phyloP scores from a whole-genome alignment of 2,888 invertebrate genomes.

The Dioctria linearis region DNA sequence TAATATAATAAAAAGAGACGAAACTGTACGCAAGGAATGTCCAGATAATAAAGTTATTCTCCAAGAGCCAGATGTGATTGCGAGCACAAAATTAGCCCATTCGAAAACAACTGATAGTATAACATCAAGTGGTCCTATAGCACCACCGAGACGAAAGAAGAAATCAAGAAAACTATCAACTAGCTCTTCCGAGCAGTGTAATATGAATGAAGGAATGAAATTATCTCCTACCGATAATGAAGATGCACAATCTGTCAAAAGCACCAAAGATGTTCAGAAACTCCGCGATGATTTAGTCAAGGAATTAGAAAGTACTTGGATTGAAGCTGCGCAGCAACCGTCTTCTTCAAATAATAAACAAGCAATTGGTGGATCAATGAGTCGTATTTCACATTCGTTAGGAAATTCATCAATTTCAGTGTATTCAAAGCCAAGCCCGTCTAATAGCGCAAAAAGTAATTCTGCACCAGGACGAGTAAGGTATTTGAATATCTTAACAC shows the following conservation, averaged over 20 bases:
- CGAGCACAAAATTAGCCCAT: slow-evolving; percentile 84
- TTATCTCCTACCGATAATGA: slow-evolving; percentile 65
- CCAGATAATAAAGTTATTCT: slow-evolving; percentile 64
- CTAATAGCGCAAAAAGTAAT: slow-evolving; percentile 71
- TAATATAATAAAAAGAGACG: slow-evolving; percentile 55
- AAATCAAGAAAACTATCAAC: slow-evolving; percentile 71
- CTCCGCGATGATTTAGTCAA: slow-evolving; percentile 68
- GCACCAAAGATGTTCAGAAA: slow-evolving; percentile 62
- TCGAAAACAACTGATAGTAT: slow-evolving; percentile 71
- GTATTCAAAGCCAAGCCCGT: slow-evolving; percentile 70
- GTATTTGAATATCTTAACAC: slow-evolving; percentile 62
- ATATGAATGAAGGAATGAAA: slow-evolving; percentile 67
- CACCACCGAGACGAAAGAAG: slow-evolving; percentile 87
- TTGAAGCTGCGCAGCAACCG: slow-evolving; percentile 71
- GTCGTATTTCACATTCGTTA: slow-evolving; percentile 69
- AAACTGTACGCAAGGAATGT: not conserved
- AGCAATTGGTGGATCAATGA: slow-evolving; percentile 63
- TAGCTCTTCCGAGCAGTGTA: slow-evolving; percentile 69
- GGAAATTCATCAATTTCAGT: slow-evolving; percentile 71
- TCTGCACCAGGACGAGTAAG: slow-evolving; percentile 71
- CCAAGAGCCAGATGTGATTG: slow-evolving; percentile 91
- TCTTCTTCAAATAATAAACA: not conserved
- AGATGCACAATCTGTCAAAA: slow-evolving; percentile 59
- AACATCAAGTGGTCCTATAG: slow-evolving; percentile 74
- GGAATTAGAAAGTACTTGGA: slow-evolving; percentile 85